These are phyloP conservation scores for Cecidostiba fungosa DNA, from an alignment of 2,888 invertebrate genomes.

Conservation along the genomic window DNA sequence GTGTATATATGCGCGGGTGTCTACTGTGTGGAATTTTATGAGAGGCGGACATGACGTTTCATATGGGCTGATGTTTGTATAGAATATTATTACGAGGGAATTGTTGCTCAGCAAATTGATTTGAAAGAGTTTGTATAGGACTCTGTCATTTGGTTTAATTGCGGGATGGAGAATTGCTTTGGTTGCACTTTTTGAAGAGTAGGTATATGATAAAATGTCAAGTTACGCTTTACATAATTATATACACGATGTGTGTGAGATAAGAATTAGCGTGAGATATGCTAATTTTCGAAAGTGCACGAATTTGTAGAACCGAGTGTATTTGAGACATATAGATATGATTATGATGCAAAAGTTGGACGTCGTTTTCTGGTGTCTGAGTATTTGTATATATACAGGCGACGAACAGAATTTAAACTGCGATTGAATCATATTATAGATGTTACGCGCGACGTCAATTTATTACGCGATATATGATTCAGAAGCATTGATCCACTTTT, in stretches of 20 bases:
- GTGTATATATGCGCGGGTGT: neutral
- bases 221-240: neutral
- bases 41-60: conserved; percentile 6
- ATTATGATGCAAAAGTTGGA: neutral
- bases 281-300: conserved; percentile 12
- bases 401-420: neutral
- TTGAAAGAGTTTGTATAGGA: neutral
- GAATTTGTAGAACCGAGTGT: neutral
- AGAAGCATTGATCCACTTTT: conserved; percentile 43
- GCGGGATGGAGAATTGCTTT: neutral
- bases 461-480: conserved; percentile 21
- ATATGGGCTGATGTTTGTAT: neutral
- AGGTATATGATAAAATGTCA: neutral
- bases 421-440: neutral
- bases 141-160: neutral
- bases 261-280: neutral
- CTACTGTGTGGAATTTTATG: neutral
- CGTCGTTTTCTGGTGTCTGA: neutral
- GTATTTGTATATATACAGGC: neutral
- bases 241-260: neutral
- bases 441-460: conserved; percentile 4
- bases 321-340: neutral
- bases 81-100: neutral
- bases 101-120: neutral
- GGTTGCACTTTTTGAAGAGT: too few species aligned